Base-by-base conservation (phyloP, 2,113 vertebrate genomes). In the Tamias sibiricus region DNA sequence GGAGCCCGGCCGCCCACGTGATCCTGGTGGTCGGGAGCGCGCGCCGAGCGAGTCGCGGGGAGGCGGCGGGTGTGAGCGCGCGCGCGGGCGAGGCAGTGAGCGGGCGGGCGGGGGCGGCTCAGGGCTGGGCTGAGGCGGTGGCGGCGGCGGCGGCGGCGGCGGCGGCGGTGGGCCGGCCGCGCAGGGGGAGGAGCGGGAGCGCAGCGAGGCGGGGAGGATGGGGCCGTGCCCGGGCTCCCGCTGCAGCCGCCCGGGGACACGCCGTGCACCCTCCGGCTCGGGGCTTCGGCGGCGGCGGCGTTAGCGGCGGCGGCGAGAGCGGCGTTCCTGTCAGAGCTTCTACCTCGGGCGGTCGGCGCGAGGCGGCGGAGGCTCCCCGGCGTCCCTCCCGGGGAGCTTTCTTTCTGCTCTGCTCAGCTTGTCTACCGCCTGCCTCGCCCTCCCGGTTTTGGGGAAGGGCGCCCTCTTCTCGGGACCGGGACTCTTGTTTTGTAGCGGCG, bases 331-430 rank as follows among this genome's bases (percentile, higher is more conserved):
- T 91, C 81, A 99, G 97, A 90, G 97, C 97, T 99, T 99, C 98
- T 98, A 98, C 96, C 98, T 98, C 96, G 98, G 98, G 98, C 98
- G 98, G 94, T 37, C 98, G 98, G 97, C 98, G 98, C 91, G 98
- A 68, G 97, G 92, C 98, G 97, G 96, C 97, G 98, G 97, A 86
- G 98, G 96, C 96, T 99, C 99, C 0, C 99, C 99, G 98, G 98
- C 97, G 96, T 98, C 98, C 90, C 98, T 98, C 96, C 98, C 66
- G 86, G 83, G 96, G 97, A 97, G 93, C 54, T 94, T 93, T 95
- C 96, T 92, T 94, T 97, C 94, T 79, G 97, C 95, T 97, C 74
- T 94, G 54, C 96, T 95, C 62, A 93, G 54, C 96, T 95, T 83
- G 7, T 95, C 95, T 92, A 91, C 96, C 57, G 97, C 86, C 95